These are phyloP conservation scores for Colostygia pectinataria DNA, from an alignment of 2,888 invertebrate species.

Conservation along the genomic window DNA sequence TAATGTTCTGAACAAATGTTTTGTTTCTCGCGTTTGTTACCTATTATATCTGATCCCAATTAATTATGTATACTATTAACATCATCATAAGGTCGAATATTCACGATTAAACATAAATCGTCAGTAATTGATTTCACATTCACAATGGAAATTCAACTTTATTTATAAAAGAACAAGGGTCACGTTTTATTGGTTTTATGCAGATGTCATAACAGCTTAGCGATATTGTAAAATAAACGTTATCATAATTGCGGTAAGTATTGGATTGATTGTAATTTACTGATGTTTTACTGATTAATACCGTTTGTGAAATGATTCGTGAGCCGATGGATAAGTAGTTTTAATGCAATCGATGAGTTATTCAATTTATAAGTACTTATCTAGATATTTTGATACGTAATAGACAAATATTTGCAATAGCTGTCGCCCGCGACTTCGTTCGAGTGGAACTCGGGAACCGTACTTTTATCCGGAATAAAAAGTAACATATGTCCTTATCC, in stretches of 20 bases:
- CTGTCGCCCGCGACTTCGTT: too few relatives aligned
- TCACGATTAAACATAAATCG: conserved; percentile 8
- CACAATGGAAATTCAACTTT: conserved; percentile 4
- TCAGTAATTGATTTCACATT: conserved; percentile 16
- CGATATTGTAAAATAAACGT: conserved; percentile 6
- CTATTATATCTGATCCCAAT: conserved; percentile 7
- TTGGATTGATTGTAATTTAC: neutral
- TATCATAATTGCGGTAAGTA: neutral
- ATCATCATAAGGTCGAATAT: conserved; percentile 10
- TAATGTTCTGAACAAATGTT: neutral
- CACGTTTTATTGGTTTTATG: neutral
- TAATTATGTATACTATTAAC: conserved; percentile 13
- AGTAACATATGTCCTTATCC: too few relatives aligned
- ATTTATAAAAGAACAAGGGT: neutral
- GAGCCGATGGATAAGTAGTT: conserved; percentile 19
- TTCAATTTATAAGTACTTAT: conserved; percentile 24
- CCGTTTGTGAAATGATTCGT: conserved; percentile 29
- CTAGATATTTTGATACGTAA: too few relatives aligned
- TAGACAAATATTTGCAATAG: too few relatives aligned
- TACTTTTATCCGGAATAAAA: too few relatives aligned
- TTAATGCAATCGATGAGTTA: conserved; percentile 24
- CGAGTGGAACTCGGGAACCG: too few relatives aligned
- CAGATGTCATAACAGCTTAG: conserved; percentile 3
- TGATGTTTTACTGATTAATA: conserved; percentile 3
- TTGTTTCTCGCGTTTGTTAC: conserved; percentile 2